Evolutionary conservation across 2,113 vertebrate genomes (phyloP).

Genomic region (Genyomyrus donnyi): DNA sequence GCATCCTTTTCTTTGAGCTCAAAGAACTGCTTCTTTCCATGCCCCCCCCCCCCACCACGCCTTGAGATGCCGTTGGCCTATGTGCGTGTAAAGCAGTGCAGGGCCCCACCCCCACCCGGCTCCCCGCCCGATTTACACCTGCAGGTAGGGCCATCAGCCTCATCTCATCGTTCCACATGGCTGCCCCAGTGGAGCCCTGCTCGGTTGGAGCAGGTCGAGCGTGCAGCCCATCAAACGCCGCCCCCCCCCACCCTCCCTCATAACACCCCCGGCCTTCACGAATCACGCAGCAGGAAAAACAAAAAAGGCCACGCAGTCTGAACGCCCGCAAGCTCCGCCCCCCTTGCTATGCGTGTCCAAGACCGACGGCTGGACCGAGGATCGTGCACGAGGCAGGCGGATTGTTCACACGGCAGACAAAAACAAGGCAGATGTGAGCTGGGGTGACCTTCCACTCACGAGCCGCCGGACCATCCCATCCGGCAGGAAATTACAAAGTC

Average conservation of each 20-base stretch:
- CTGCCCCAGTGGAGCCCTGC: not conserved
- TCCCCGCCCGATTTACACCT: not conserved
- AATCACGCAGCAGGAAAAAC: not conserved
- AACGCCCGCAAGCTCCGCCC: not conserved
- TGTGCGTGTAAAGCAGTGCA: slow-evolving; percentile 18
- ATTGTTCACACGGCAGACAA: not conserved
- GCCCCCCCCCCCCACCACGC: not conserved
- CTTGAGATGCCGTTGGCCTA: not conserved
- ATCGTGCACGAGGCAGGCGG: not conserved
- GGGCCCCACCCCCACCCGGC: not conserved
- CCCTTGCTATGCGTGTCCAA: not conserved
- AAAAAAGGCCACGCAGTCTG: not conserved
- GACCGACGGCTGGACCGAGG: not conserved
- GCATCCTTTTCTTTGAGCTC: not conserved
- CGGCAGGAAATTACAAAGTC: slow-evolving; percentile 19
- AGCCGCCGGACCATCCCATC: not conserved
- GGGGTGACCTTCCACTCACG: not conserved
- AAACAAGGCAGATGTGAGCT: not conserved
- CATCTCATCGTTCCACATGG: slow-evolving; percentile 6
- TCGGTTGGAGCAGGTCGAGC: not conserved
- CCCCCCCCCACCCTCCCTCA: not conserved
- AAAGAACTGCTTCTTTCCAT: not conserved
- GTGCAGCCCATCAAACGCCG: not conserved
- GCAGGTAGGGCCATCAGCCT: not conserved
- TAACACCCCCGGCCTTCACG: not conserved